Conservation (phyloP, 2,797 vertebrate species). For the Tympanoctomys barrerae region DNA sequence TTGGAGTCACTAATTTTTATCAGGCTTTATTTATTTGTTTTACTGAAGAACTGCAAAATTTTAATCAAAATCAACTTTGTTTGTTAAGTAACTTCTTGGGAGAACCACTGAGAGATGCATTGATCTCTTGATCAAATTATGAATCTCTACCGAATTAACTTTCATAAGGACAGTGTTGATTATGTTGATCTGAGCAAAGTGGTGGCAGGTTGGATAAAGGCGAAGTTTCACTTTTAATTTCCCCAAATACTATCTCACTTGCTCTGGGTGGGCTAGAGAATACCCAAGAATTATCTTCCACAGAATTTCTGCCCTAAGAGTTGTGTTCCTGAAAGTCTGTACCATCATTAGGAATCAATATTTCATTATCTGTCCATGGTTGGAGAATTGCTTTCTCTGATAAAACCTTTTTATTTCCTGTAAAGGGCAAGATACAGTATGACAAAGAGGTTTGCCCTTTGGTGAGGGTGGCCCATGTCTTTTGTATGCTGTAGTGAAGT, state of each 20-base stretch:
- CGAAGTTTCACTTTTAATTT: conserved; percentile 87
- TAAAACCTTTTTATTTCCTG: conserved; percentile 69
- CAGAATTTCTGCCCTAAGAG: conserved; percentile 91
- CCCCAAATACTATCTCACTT: conserved; percentile 95
- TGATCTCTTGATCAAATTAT: conserved; percentile 72
- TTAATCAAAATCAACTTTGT: too few species aligned
- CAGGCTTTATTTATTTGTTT: neutral
- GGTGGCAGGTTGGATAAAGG: conserved; percentile 87
- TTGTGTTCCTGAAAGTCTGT: conserved; percentile 90
- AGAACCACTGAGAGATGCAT: conserved; percentile 9
- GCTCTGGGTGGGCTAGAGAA: conserved; percentile 96
- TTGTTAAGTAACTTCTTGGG: too few species aligned
- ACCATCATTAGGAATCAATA: conserved; percentile 87
- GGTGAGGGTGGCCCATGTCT: conserved; percentile 83
- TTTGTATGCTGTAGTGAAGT: conserved; percentile 87
- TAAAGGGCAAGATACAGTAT: conserved; percentile 23
- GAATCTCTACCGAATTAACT: conserved; percentile 80
- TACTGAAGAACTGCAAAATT: neutral
- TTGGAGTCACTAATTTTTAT: neutral
- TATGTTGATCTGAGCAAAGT: conserved; percentile 88
- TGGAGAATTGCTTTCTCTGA: conserved; percentile 83
- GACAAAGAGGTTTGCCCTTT: conserved; percentile 69
- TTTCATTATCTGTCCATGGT: conserved; percentile 90
- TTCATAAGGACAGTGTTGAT: conserved; percentile 89
- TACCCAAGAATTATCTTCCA: conserved; percentile 97